Conservation (phyloP, 2,113 vertebrate genomes). For the Lophius piscatorius region DNA sequence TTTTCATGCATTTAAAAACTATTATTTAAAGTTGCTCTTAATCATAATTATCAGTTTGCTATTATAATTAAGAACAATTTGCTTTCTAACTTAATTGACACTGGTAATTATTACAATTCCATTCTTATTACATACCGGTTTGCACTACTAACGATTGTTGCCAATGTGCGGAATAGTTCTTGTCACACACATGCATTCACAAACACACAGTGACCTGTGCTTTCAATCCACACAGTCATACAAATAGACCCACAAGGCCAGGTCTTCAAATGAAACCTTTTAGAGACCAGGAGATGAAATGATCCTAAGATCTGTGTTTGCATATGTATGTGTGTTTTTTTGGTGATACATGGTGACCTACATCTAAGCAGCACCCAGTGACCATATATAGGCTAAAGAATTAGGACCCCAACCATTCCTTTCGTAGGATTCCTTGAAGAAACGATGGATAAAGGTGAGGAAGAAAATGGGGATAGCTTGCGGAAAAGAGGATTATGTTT, state of each 20-base stretch:
- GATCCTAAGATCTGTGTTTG: constrained; percentile 24
- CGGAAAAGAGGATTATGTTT: constrained; percentile 6
- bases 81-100: background rate
- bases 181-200: constrained; percentile 2
- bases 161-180: too few relatives aligned
- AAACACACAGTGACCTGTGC: constrained; percentile 2
- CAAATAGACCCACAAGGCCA: constrained; percentile 52
- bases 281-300: constrained; percentile 55
- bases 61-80: too few relatives aligned
- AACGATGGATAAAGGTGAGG: constrained; percentile 21
- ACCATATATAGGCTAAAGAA: constrained; percentile 55
- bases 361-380: constrained; percentile 54
- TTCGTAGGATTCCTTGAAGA: constrained; percentile 46
- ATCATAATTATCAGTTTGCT: too few relatives aligned
- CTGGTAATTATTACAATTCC: background rate
- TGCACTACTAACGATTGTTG: background rate
- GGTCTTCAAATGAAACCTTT: constrained; percentile 60
- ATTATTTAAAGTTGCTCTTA: too few relatives aligned
- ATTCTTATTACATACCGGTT: background rate
- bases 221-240: constrained; percentile 22
- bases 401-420: constrained; percentile 48
- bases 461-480: constrained; percentile 12
- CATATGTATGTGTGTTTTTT: constrained; percentile 5
- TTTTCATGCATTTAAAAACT: too few relatives aligned
- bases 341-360: constrained; percentile 71